Evolutionary conservation across 2,888 invertebrate genomes (phyloP), one percentile per base, ranked within the genome.

Genomic region (Ceriagrion tenellum): DNA sequence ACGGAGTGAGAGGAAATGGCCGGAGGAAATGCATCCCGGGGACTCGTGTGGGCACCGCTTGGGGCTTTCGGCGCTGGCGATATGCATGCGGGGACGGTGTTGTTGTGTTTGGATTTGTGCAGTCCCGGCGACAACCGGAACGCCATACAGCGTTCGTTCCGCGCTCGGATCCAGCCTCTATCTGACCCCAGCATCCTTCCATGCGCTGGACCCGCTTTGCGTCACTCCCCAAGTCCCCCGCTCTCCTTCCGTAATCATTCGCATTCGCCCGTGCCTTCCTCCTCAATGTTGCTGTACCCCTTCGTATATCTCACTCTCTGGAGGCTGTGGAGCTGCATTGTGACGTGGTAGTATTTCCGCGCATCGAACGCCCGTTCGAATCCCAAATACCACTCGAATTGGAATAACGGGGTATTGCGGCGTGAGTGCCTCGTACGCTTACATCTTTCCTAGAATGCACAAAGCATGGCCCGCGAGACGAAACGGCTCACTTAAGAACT

Each of bases 41-140:
- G 81, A 81, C 30, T 26, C 35, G n/a, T 47, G n/a, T 47, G 47
- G 47, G 8, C n/a, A 26, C 23, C 69, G 26, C n/a, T 47, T 47
- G 59, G 35, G 74, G 16, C 16, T 81, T 81, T 81, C 26, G n/a
- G 81, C 13, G 59, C 16, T 59, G 35, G 35, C 30, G 81, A 81
- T 30, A 81, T 81, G 81, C 35, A 81, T 81, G 81, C 35, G 81
- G 81, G 30, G 16, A 6, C 59, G 59, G 10, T 30, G 74, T 74
- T 59, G 59, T 81, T 81, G 81, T 81, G 81, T 81, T 81, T 81
- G 81, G 81, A 81, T 81, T 81, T 35, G 81, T 81, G 81, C 81
- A 81, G 13, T 35, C 81, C 81, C 81, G 81, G 30, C 26, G 81
- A 35, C 81, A 81, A 59, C 81, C 81, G 81, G 81, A 81, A 81